A percentile compares a stretch with the other conserved stretches of the same genome.
These are phyloP conservation scores for Cynocephalus volans DNA, from an alignment of 2,113 vertebrate species.

Conservation along the genomic window DNA sequence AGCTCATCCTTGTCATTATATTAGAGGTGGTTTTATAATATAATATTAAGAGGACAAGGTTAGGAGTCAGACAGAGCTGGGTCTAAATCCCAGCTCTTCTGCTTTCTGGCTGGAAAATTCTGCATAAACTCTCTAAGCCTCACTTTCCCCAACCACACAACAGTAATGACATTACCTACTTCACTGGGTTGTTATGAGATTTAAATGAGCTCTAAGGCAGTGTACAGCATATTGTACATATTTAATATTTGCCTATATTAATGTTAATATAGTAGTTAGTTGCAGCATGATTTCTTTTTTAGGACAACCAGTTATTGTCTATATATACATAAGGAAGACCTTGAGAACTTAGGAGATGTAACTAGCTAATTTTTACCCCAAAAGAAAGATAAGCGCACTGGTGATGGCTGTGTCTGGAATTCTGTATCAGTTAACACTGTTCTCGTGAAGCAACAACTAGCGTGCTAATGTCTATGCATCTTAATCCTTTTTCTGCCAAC, in stretches of 20 bases:
- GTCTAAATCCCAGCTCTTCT: neutral
- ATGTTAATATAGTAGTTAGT: neutral
- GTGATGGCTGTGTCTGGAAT: neutral
- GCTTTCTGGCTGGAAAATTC: neutral
- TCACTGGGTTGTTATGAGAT: neutral
- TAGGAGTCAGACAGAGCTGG: neutral
- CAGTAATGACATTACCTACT: neutral
- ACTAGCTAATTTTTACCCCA: slow-evolving; percentile 5
- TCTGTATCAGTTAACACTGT: neutral
- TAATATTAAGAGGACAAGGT: slow-evolving; percentile 49
- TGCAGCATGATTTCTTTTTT: neutral
- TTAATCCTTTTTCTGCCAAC: slow-evolving; percentile 56
- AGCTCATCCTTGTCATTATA: slow-evolving; percentile 64
- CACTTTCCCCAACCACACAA: neutral
- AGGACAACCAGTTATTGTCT: neutral
- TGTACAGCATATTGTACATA: neutral
- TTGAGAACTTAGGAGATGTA: neutral
- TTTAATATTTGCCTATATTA: neutral
- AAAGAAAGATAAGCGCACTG: neutral
- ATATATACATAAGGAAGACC: neutral
- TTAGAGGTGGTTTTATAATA: slow-evolving; percentile 44
- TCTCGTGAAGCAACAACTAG: neutral
- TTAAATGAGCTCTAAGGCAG: neutral
- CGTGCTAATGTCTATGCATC: neutral
- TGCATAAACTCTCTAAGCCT: neutral